Base-by-base conservation (phyloP, 2,797 vertebrate species). In the Pangasius sanitwongsei region DNA sequence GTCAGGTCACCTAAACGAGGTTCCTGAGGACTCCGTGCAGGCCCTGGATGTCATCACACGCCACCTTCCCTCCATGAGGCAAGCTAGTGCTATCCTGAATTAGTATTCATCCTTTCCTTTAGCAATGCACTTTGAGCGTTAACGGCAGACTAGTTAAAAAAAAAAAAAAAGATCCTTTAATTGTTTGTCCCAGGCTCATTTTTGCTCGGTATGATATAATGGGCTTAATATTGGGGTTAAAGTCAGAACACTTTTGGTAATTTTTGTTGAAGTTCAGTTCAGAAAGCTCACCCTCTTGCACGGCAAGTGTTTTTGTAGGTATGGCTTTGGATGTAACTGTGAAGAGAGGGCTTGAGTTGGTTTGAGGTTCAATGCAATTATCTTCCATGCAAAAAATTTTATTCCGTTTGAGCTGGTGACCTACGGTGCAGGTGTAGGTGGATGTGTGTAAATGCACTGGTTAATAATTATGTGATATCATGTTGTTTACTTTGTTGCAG, bases 11-110 rank as follows among this genome's bases (percentile, higher is more conserved):
- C 93, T 99, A 69, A 99, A 97, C 85, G 98, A 99, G 95, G 98
- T 99, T 90, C 98, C 99, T 0, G 98, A 99, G 87, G 98, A 99
- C 90, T 99, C 98, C 0, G 98, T 99, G 6, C 99, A 99, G 94
- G 98, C 99, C 0, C 96, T 99, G 87, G 99, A 99, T 1, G 99
- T 99, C 72, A 99, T 99, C 94, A 99, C 98, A 6, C 97, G 99
- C 74, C 99, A 99, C 88, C 97, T 99, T 90, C 98, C 99, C 89
- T 99, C 99, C 92, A 99, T 99, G 98, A 98, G 98, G 98, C 98
- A 92, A 72, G n/a, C 44, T n/a, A 55, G 31, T 37, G 28, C 57
- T 2, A 23, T 85, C 1, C 7, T 55, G 15, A 48, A 31, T 31
- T 0, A 44, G 61, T 6, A 50, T 85, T 12, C 0, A 23, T 69